These are phyloP conservation scores for Eucera pruinosa DNA, from an alignment of 2,888 invertebrate genomes.

Conservation along the genomic window DNA sequence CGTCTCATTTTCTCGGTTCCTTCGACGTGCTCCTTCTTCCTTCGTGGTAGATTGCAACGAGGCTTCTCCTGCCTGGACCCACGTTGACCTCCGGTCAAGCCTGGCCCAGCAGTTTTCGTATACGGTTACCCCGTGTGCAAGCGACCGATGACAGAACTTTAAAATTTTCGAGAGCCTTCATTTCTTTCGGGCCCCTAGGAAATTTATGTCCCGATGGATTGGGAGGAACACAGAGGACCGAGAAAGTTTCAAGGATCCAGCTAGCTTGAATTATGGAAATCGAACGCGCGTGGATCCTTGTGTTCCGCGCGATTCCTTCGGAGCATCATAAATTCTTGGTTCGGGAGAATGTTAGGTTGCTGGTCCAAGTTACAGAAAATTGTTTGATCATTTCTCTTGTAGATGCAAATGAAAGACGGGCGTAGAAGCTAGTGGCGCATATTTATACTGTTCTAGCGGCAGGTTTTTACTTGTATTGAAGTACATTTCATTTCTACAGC, in stretches of 20 bases:
- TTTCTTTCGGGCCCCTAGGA: slow-evolving; percentile 9
- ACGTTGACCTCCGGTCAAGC: slow-evolving; percentile 68
- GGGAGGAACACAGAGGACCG: background rate
- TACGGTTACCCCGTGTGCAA: slow-evolving; percentile 21
- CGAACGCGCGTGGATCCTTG: background rate
- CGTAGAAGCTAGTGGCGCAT: no score
- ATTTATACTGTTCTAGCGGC: no score
- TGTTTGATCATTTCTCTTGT: no score
- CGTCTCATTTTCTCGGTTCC: background rate
- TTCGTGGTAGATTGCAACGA: slow-evolving; percentile 46
- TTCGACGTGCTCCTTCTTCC: background rate
- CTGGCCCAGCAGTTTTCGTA: slow-evolving; percentile 55
- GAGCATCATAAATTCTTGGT: background rate
- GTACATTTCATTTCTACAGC: no score
- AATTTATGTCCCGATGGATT: slow-evolving; percentile 36
- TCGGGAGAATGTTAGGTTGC: background rate
- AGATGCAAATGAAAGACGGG: no score
- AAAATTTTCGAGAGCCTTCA: slow-evolving; percentile 32
- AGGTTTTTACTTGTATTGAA: no score
- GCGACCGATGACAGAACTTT: slow-evolving; percentile 55
- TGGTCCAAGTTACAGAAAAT: no score
- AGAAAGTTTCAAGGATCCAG: slow-evolving; percentile 15
- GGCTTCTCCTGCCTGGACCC: slow-evolving; percentile 48
- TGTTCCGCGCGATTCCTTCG: slow-evolving; percentile 4
- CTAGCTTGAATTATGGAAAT: slow-evolving; percentile 34